Conservation (phyloP, 2,797 vertebrate species). For the Pseudochromis fuscus region DNA sequence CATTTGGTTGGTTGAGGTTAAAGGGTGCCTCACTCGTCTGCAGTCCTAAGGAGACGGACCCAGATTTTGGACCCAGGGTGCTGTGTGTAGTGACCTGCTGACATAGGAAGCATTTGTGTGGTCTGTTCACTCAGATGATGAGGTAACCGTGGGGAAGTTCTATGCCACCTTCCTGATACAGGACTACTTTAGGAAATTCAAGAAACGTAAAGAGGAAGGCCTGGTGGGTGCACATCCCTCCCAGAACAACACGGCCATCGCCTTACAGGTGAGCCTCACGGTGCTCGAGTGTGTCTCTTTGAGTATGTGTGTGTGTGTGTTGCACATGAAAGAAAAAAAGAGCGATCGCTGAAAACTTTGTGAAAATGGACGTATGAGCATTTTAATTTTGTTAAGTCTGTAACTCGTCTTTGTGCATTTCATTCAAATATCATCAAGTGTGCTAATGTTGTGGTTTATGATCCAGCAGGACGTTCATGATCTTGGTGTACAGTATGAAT, state of each 20-base stretch:
- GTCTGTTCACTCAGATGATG: constrained; percentile 99
- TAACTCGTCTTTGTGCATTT: constrained; percentile 64
- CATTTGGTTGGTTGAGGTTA: constrained; percentile 25
- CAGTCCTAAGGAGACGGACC: constrained; percentile 33
- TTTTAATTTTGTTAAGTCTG: constrained; percentile 44
- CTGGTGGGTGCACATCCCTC: constrained; percentile 95
- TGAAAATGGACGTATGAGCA: constrained; percentile 37
- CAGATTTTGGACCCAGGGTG: constrained; percentile 37
- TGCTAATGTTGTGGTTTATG: constrained; percentile 80
- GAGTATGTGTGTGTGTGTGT: constrained; percentile 7
- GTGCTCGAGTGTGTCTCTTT: constrained; percentile 15
- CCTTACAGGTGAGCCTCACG: constrained; percentile 93
- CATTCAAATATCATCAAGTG: constrained; percentile 64
- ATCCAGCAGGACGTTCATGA: constrained; percentile 79
- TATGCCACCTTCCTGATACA: constrained; percentile 99
- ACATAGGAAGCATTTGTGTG: constrained; percentile 98
- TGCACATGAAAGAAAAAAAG: too few species aligned
- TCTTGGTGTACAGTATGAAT: constrained; percentile 77
- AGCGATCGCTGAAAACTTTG: constrained; percentile 28
- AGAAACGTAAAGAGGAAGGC: constrained; percentile 99
- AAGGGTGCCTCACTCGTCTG: constrained; percentile 44
- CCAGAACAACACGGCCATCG: constrained; percentile 96
- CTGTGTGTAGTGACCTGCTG: constrained; percentile 86
- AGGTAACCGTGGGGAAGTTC: constrained; percentile 99
- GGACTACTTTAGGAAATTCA: constrained; percentile 99